These are phyloP conservation scores for Magallana angulata DNA, from an alignment of 1,140 invertebrate species.

Conservation along the genomic window DNA sequence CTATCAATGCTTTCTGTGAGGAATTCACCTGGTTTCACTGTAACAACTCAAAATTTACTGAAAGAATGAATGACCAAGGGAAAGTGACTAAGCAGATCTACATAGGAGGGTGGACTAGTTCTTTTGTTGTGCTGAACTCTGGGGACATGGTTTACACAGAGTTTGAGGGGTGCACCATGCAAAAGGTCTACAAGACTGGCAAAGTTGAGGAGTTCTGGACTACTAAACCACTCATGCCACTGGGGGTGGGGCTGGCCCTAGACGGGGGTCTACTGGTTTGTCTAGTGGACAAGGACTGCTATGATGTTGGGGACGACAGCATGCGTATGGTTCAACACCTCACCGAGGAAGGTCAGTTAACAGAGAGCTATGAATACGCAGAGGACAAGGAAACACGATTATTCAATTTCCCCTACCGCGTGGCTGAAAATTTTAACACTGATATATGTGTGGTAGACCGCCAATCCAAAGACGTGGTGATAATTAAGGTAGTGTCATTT, in stretches of 20 bases:
- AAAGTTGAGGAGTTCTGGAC: conserved; percentile 29
- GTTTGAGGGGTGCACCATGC: conserved; percentile 19
- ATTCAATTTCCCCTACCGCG: conserved; percentile 19
- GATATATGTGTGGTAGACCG: conserved; percentile 33
- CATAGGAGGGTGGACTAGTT: conserved; percentile 13
- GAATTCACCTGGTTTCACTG: conserved; percentile 30
- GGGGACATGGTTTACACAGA: conserved; percentile 33
- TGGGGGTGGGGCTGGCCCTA: not conserved
- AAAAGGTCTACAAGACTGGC: conserved; percentile 22
- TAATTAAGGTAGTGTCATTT: conserved; percentile 28
- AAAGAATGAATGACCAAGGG: conserved; percentile 13
- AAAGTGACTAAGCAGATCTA: conserved; percentile 15
- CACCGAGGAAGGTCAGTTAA: not conserved
- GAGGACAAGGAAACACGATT: conserved; percentile 17
- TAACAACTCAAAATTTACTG: conserved; percentile 16
- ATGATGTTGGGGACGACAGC: conserved; percentile 1
- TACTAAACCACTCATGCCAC: conserved; percentile 5
- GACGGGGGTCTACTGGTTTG: conserved; percentile 28
- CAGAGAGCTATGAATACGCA: conserved; percentile 22
- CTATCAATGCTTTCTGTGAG: conserved; percentile 25
- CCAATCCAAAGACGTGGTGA: conserved; percentile 7
- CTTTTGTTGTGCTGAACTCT: conserved; percentile 5
- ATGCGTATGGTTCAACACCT: conserved; percentile 30
- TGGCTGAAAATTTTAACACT: conserved; percentile 23
- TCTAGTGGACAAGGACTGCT: conserved; percentile 22